phyloP scores from a whole-genome alignment of 2,113 vertebrate species.

The Daphoenositta chrysoptera region DNA sequence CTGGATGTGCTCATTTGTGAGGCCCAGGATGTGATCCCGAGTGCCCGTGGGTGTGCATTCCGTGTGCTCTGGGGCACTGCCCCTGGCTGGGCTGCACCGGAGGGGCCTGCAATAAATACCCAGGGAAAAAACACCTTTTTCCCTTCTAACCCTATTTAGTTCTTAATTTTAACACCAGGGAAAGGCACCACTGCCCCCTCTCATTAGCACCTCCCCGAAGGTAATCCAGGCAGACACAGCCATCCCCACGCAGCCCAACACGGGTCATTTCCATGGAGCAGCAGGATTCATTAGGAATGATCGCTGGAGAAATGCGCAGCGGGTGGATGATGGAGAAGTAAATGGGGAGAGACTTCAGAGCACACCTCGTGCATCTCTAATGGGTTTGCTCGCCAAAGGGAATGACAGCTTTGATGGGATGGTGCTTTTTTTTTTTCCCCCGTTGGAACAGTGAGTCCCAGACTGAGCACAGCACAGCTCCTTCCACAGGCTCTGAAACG shows the following conservation, averaged over 20 bases:
- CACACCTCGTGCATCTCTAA: not conserved
- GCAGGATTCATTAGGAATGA: constrained; percentile 1
- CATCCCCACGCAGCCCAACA: not conserved
- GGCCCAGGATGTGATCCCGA: too few relatives aligned
- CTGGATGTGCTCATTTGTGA: too few relatives aligned
- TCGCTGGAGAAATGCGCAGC: not conserved
- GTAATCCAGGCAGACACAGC: not conserved
- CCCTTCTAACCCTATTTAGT: too few relatives aligned
- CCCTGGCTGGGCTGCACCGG: too few relatives aligned
- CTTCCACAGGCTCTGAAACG: not conserved
- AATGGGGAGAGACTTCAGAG: constrained; percentile 12
- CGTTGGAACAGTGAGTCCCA: not conserved
- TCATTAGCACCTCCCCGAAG: not conserved
- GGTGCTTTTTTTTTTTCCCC: not conserved
- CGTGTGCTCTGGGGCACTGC: too few relatives aligned
- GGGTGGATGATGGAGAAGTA: not conserved
- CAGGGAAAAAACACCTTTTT: too few relatives aligned
- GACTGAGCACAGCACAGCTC: not conserved
- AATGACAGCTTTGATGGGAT: not conserved
- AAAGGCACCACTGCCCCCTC: too few relatives aligned
- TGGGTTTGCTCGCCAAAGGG: not conserved
- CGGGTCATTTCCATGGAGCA: not conserved
- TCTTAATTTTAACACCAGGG: too few relatives aligned
- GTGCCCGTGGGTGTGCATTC: too few relatives aligned
- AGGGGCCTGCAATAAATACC: too few relatives aligned